Base-by-base conservation (phyloP, 2,888 invertebrate genomes). In the Agrochola macilenta region DNA sequence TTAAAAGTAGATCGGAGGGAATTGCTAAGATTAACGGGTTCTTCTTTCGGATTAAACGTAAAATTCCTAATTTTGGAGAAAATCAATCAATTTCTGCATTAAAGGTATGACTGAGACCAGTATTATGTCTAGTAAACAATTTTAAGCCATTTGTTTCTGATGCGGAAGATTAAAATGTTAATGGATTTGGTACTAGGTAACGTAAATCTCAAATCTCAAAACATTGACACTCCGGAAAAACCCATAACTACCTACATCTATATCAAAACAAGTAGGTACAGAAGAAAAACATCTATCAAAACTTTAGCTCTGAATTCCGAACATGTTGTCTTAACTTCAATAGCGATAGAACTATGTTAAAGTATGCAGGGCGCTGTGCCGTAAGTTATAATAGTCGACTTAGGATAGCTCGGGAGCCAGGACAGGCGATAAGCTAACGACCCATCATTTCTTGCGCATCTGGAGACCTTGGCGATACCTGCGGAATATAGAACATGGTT, bases 391-490 rank as follows among this genome's bases (percentile, higher is more conserved):
- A 82, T 61, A 76, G 83, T 66, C 80, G 71, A 75, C 75, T 65
- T 57, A 73, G 81, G 73, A 70, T 43, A 63, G 73, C 72, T 71
- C 61, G 43, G 60, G 14, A 80, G 52, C 61, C 46, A 63, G 52
- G 65, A 70, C 73, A 68, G 61, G 35, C 74, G 81, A 84, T 83
- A 77, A 83, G 69, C 81, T 81, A 85, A 85, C 85, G 85, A 77
- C 71, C 64, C 30, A 61, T 77, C 77, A 58, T 74, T 78, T 81
- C 70, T 84, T 77, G 85, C 63, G 63, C 68, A 71, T 57, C 63
- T 64, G 43, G 26, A 64, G 63, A 61, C 66, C 63, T 46, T n/a
- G 43, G 26, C 43, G 61, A 70, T 71, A 80, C 63, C 71, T 76
- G 60, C 80, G 43, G 64, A 43, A 35, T 74, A 30, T 64, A 54